These are phyloP conservation scores for Cerastoderma edule DNA, from an alignment of 2,888 invertebrate species.

Conservation along the genomic window DNA sequence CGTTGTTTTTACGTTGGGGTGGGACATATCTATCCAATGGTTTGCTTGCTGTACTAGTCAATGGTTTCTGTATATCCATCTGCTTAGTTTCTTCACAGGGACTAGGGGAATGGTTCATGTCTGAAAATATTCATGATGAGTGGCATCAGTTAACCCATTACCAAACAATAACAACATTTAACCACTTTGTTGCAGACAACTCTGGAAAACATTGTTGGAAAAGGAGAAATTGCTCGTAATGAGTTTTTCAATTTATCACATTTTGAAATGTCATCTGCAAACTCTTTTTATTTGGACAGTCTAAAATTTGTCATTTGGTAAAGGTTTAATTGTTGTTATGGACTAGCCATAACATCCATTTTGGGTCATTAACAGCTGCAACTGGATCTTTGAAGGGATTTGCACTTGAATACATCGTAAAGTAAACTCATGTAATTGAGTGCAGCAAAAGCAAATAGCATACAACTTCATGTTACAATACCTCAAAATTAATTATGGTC, in stretches of 20 bases:
- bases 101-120: not conserved
- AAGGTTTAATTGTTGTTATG: no score
- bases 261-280: no score
- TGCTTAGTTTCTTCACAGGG: not conserved
- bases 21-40: conserved; percentile 49
- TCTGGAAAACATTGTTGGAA: not conserved
- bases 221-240: conserved; percentile 1
- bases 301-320: no score
- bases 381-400: no score
- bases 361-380: no score
- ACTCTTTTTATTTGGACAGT: no score
- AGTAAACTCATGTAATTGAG: no score
- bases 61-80: not conserved
- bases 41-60: not conserved
- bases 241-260: not conserved
- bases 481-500: no score
- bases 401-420: no score
- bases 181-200: not conserved
- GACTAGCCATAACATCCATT: no score
- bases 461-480: no score
- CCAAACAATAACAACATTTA: not conserved
- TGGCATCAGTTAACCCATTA: not conserved
- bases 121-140: not conserved
- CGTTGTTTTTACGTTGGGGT: conserved; percentile 45
- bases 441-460: no score